These are phyloP conservation scores for Nothoprocta perdicaria DNA, from an alignment of 2,113 vertebrate species.

Conservation along the genomic window DNA sequence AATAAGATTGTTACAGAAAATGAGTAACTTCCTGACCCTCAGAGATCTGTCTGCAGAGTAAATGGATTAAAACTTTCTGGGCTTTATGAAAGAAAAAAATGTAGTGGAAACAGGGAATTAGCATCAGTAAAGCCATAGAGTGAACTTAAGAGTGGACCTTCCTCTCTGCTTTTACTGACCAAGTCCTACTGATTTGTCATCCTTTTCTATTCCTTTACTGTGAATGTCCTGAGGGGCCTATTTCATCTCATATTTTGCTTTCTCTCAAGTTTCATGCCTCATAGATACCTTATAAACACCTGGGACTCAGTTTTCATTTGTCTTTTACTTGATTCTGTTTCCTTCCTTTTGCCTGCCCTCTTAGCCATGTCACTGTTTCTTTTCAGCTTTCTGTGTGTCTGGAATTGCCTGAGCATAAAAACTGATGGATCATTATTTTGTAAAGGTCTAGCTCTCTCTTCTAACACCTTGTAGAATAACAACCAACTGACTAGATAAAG, in stretches of 20 bases:
- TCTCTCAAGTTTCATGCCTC: not conserved
- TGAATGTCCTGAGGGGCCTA: not conserved
- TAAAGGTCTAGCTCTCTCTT: not conserved
- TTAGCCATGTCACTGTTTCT: not conserved
- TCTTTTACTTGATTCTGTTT: not conserved
- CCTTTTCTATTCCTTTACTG: not conserved
- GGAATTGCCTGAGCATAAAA: not conserved
- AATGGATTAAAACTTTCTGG: fast-evolving
- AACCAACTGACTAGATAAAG: not conserved
- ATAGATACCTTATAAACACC: not conserved
- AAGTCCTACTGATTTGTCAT: not conserved
- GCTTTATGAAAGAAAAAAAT: not conserved
- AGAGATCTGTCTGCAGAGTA: not conserved
- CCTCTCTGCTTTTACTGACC: no score
- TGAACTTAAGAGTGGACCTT: not conserved
- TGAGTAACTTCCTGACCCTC: fast-evolving
- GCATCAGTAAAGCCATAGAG: fast-evolving
- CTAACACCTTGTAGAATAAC: not conserved
- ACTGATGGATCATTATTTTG: not conserved
- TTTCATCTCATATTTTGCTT: not conserved
- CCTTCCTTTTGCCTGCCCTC: not conserved
- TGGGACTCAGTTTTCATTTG: not conserved
- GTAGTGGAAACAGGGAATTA: not conserved
- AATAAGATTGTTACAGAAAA: not conserved
- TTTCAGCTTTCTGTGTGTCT: not conserved